A percentile compares a stretch with the other conserved stretches of the same genome.
phyloP scores from a whole-genome alignment of 2,113 vertebrate species.

The Oxyruncus cristatus region DNA sequence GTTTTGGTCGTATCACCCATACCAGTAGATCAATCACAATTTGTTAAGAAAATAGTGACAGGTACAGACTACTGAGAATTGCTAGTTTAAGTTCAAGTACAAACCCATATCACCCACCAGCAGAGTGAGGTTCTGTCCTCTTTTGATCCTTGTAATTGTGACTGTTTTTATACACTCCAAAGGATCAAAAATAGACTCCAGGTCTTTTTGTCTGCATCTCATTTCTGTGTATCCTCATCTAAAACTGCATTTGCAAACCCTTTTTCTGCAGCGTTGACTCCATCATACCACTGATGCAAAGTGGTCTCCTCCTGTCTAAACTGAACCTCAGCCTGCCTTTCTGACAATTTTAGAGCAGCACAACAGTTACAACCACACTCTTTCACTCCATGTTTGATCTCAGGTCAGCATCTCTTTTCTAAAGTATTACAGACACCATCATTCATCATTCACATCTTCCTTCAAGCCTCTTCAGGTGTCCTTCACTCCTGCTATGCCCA shows the following conservation, averaged over 20 bases:
- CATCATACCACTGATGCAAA: background rate
- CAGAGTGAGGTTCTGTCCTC: background rate
- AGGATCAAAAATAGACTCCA: background rate
- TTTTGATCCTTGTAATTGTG: background rate
- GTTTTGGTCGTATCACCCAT: background rate
- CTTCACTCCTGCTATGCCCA: background rate
- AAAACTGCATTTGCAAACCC: background rate
- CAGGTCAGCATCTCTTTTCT: background rate
- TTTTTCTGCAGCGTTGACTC: background rate
- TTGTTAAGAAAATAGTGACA: background rate
- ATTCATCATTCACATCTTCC: background rate
- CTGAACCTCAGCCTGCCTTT: background rate
- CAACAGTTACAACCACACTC: background rate
- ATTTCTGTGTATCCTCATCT: background rate
- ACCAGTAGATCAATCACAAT: background rate
- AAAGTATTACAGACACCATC: background rate
- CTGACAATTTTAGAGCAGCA: background rate
- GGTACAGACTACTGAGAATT: background rate
- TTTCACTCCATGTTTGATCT: background rate
- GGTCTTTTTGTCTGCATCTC: background rate
- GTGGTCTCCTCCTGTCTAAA: background rate
- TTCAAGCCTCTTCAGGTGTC: background rate
- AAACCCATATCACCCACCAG: background rate
- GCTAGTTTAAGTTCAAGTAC: background rate
- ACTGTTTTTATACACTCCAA: background rate